Percentiles rank a stretch among this genome's conserved stretches.
phyloP scores from a whole-genome alignment of 2,797 vertebrate species.

The Sibirionetta formosa region DNA sequence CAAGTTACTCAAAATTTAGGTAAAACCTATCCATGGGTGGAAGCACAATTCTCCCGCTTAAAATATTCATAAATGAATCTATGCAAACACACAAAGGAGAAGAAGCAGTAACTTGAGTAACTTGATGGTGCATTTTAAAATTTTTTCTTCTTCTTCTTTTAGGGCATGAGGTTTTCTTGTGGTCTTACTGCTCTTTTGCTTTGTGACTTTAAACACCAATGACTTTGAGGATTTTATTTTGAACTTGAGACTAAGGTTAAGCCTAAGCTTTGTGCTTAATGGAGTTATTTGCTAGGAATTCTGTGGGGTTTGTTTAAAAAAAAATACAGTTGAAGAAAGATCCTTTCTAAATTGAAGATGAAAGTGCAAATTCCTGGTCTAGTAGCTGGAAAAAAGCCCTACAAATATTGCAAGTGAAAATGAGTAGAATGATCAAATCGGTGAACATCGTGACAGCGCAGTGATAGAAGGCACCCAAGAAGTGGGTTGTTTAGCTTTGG shows the following conservation, averaged over 20 bases:
- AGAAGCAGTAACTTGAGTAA: background rate
- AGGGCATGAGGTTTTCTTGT: background rate
- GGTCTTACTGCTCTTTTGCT: background rate
- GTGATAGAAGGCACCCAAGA: background rate
- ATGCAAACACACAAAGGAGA: background rate
- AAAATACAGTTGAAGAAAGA: background rate
- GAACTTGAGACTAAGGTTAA: background rate
- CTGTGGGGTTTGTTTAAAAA: background rate
- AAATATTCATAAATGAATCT: constrained; percentile 42
- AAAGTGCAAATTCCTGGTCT: background rate
- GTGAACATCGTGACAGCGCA: background rate
- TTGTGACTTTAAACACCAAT: background rate
- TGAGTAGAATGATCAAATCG: background rate
- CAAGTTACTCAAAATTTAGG: background rate
- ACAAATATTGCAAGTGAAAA: background rate
- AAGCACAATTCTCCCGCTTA: constrained; percentile 12
- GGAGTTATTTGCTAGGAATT: background rate
- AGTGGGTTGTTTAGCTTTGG: fast-evolving
- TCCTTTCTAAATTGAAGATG: background rate
- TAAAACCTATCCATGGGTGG: background rate
- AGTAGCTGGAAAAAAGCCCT: background rate
- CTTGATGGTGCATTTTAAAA: background rate
- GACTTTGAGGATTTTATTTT: background rate
- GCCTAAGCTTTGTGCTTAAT: background rate
- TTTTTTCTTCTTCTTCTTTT: background rate